A percentile compares a stretch with the other conserved stretches of the same genome.
Conservation (phyloP, 1,140 invertebrate genomes). For the Drosophila sulfurigaster region DNA sequence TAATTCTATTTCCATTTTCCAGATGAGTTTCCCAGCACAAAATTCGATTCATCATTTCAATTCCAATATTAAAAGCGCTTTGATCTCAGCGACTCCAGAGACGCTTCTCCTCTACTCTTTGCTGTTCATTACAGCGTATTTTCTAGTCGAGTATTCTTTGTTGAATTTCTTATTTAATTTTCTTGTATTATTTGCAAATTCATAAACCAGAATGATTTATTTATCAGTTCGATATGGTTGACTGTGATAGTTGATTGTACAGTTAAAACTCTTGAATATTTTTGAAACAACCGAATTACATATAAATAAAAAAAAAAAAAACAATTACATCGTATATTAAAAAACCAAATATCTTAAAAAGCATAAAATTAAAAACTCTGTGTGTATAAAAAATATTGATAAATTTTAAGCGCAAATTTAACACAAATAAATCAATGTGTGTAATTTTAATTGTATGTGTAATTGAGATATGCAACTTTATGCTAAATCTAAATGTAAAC, state of each 20-base stretch:
- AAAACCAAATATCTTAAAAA: constrained; percentile 8
- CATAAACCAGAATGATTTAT: constrained; percentile 39
- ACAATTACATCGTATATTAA: constrained; percentile 9
- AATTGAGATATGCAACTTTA: constrained; percentile 66
- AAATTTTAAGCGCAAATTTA: constrained; percentile 52
- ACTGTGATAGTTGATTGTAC: constrained; percentile 85
- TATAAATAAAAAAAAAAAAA: constrained; percentile 12
- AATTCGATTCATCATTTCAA: not conserved
- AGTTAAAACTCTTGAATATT: constrained; percentile 80
- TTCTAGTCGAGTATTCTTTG: constrained; percentile 21
- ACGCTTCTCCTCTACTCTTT: not conserved
- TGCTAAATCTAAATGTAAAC: constrained; percentile 78
- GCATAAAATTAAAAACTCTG: constrained; percentile 26
- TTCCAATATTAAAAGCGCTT: not conserved
- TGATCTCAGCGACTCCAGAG: constrained; percentile 4
- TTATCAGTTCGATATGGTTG: constrained; percentile 79
- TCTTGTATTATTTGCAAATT: not conserved
- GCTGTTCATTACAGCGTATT: constrained; percentile 22
- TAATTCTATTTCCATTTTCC: not conserved
- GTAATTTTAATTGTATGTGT: constrained; percentile 69
- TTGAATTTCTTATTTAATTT: constrained; percentile 3
- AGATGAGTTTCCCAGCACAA: not conserved
- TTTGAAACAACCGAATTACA: constrained; percentile 59
- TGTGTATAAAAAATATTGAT: constrained; percentile 53
- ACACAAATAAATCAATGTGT: constrained; percentile 65